Conservation (phyloP, 2,113 vertebrate species). For the Porphyrio hochstetteri region DNA sequence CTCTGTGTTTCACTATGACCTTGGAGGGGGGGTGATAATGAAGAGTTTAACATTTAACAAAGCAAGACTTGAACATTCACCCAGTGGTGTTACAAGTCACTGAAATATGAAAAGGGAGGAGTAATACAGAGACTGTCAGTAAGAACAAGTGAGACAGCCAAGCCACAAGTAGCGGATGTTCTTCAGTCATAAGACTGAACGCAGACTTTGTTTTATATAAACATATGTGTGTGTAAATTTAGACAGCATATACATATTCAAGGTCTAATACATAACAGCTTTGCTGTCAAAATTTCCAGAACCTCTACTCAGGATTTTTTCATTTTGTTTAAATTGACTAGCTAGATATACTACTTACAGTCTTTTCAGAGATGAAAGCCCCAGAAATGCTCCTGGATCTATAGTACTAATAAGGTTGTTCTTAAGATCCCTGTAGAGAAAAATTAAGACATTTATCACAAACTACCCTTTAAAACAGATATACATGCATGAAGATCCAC, state of each 20-base stretch:
- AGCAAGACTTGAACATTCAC: neutral
- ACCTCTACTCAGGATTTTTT: neutral
- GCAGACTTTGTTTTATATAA: neutral
- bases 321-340: neutral
- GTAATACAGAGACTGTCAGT: neutral
- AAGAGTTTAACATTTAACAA: neutral
- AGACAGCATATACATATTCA: neutral
- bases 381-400: constrained; percentile 92
- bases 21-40: neutral
- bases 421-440: constrained; percentile 86
- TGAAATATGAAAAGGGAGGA: neutral
- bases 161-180: neutral
- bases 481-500: neutral
- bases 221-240: neutral
- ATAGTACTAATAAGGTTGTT: constrained; percentile 94
- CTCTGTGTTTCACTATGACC: neutral
- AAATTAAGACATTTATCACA: neutral
- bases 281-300: neutral
- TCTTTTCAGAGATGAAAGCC: constrained; percentile 89
- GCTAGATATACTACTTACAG: constrained; percentile 84
- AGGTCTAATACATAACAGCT: neutral
- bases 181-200: neutral
- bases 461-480: neutral
- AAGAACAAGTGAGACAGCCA: neutral
- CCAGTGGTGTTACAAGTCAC: neutral